Evolutionary conservation across 2,797 vertebrate genomes (phyloP).

Genomic region (Gobionotothen gibberifrons): DNA sequence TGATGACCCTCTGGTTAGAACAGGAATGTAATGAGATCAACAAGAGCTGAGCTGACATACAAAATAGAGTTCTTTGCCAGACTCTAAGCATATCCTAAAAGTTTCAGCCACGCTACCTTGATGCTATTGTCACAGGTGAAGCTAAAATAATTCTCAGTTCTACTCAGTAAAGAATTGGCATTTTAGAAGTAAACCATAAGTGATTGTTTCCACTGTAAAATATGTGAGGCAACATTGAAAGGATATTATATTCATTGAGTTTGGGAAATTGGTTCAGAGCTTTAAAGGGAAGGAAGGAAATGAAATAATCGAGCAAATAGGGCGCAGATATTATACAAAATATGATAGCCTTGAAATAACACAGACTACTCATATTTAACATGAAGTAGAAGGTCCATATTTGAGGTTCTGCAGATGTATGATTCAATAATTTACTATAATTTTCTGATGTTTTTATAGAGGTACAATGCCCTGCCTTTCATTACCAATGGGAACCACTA

Average conservation of each 20-base stretch:
- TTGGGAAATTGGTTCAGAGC: constrained; percentile 49
- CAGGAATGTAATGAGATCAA: constrained; percentile 9
- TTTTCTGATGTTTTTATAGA: constrained; percentile 47
- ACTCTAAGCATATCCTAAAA: neutral
- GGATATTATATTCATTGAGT: constrained; percentile 59
- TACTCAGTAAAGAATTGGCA: neutral
- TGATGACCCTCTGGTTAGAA: neutral
- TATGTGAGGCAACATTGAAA: constrained; percentile 61
- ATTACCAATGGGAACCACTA: constrained; percentile 25
- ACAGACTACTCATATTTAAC: constrained; percentile 35
- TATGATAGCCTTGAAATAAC: constrained; percentile 44
- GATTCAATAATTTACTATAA: constrained; percentile 36
- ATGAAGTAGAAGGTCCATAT: constrained; percentile 5
- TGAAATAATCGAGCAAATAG: constrained; percentile 45
- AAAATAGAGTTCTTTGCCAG: neutral
- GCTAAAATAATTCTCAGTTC: constrained; percentile 4
- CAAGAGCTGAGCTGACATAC: neutral
- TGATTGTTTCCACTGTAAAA: constrained; percentile 16
- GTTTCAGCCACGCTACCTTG: neutral
- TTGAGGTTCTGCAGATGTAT: constrained; percentile 40
- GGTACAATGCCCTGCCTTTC: constrained; percentile 16
- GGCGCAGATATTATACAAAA: constrained; percentile 39
- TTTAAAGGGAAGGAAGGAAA: constrained; percentile 53
- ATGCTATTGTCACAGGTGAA: neutral
- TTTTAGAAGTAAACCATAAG: constrained; percentile 19